Percentiles rank a stretch among this genome's conserved stretches.
These are phyloP conservation scores for Phragmatobia fuliginosa DNA, from an alignment of 2,888 invertebrate species.

Conservation along the genomic window DNA sequence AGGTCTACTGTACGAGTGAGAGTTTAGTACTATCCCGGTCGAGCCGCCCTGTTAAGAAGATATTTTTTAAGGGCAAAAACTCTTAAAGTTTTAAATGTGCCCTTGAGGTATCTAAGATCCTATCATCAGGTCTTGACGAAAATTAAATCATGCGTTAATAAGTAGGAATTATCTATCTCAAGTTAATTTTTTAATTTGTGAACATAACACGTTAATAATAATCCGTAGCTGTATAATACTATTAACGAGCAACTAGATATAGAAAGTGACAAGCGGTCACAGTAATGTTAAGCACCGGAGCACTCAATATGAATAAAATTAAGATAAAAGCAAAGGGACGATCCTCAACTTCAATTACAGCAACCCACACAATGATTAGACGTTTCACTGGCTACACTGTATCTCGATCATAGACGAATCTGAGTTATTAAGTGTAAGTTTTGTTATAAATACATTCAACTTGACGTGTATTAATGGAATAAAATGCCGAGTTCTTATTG, in stretches of 20 bases:
- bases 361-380: conserved; percentile 85
- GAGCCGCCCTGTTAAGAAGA: no score
- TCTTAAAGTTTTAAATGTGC: not conserved
- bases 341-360: conserved; percentile 81
- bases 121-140: not conserved
- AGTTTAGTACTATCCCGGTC: no score
- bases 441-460: conserved; percentile 84
- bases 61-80: no score
- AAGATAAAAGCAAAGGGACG: conserved; percentile 81
- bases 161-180: not conserved
- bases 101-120: not conserved
- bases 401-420: conserved; percentile 71
- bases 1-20: no score
- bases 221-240: conserved; percentile 67
- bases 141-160: not conserved
- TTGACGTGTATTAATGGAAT: conserved; percentile 82
- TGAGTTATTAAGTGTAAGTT: conserved; percentile 83
- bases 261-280: conserved; percentile 82
- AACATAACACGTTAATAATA: conserved; percentile 56
- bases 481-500: conserved; percentile 75
- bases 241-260: conserved; percentile 73
- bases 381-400: conserved; percentile 75
- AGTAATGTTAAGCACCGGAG: conserved; percentile 80
- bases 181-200: conserved; percentile 59
- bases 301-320: conserved; percentile 81